Conservation (phyloP, 1,140 invertebrate genomes). For the Manduca sexta region DNA sequence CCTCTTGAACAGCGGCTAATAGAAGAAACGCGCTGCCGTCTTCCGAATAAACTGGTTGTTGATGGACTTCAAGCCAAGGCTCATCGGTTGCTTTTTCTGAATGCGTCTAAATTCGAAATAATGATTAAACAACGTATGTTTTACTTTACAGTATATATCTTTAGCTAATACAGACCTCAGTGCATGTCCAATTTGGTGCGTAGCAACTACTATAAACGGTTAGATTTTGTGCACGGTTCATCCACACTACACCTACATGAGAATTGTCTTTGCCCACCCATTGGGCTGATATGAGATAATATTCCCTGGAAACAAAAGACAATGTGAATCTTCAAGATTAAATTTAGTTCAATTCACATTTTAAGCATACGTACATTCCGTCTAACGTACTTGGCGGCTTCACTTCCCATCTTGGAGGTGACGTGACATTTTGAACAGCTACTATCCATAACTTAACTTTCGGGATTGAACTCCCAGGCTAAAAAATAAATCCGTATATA, state of each 20-base stretch:
- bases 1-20: slow-evolving; percentile 87
- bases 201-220: slow-evolving; percentile 87
- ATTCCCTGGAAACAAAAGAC: slow-evolving; percentile 79
- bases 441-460: slow-evolving; percentile 85
- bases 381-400: slow-evolving; percentile 80
- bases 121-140: not conserved
- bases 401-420: slow-evolving; percentile 76
- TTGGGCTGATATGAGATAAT: slow-evolving; percentile 91
- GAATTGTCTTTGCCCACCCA: slow-evolving; percentile 86
- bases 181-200: slow-evolving; percentile 85
- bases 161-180: slow-evolving; percentile 75
- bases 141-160: not conserved
- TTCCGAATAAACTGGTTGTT: slow-evolving; percentile 86
- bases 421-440: slow-evolving; percentile 80
- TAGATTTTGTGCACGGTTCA: slow-evolving; percentile 92
- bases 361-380: slow-evolving; percentile 79
- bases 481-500: slow-evolving; percentile 22
- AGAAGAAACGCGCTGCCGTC: slow-evolving; percentile 90
- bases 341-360: not conserved
- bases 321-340: not conserved
- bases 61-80: slow-evolving; percentile 89
- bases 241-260: slow-evolving; percentile 89
- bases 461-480: slow-evolving; percentile 90
- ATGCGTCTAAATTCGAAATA: slow-evolving; percentile 76
- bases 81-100: slow-evolving; percentile 85